These are phyloP conservation scores for Ceratitis capitata DNA, from an alignment of 1,140 invertebrate species.

Conservation along the genomic window DNA sequence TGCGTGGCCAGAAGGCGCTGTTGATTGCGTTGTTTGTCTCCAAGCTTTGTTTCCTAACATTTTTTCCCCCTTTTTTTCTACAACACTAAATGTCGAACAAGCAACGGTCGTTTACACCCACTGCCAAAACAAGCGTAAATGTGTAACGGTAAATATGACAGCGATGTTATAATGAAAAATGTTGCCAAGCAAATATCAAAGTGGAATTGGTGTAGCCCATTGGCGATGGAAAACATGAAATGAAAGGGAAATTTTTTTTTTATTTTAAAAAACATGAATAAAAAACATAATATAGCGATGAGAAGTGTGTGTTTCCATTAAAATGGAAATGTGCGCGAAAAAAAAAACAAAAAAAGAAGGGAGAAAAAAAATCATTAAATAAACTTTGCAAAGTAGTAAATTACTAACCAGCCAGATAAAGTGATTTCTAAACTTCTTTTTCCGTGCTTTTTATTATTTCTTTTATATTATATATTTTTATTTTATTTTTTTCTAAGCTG, in stretches of 20 bases:
- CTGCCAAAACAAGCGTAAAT: background rate
- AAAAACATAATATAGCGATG: background rate
- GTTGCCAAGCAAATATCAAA: slow-evolving; percentile 1
- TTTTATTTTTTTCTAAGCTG: no score
- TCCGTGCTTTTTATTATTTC: background rate
- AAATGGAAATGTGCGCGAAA: background rate
- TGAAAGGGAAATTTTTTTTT: background rate
- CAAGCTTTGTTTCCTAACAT: background rate
- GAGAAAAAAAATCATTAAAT: background rate
- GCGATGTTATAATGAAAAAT: background rate
- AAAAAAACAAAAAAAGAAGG: background rate
- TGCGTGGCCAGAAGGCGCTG: background rate
- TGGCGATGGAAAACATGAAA: background rate
- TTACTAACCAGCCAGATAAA: slow-evolving; percentile 19
- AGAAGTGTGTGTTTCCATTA: background rate
- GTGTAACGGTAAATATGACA: background rate
- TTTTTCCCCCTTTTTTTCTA: background rate
- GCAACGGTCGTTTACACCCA: background rate
- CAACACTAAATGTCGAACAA: background rate
- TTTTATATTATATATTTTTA: background rate
- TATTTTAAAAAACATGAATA: background rate
- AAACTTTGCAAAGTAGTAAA: slow-evolving; percentile 31
- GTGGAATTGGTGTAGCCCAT: background rate
- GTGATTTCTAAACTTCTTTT: background rate
- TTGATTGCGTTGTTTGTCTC: background rate